Evolutionary conservation across 2,888 invertebrate genomes (phyloP).

Genomic region (Brachyptera putata): DNA sequence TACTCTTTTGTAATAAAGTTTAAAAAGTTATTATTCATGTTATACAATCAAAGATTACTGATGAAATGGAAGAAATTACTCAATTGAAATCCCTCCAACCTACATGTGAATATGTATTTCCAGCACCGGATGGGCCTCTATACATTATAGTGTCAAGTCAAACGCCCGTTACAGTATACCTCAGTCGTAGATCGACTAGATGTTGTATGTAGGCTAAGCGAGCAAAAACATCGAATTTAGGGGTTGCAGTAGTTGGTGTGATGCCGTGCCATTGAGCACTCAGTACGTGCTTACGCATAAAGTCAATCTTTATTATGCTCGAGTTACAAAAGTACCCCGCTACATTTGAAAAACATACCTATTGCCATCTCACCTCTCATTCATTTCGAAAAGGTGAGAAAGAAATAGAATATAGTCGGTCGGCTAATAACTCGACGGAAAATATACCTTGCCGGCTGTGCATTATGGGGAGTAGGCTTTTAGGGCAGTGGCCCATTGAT

Average conservation of each 20-base stretch:
- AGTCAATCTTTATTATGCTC: not conserved
- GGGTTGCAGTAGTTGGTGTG: slow-evolving; percentile 8
- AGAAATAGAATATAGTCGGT: not conserved
- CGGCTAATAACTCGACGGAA: not conserved
- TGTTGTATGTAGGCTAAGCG: too few species aligned
- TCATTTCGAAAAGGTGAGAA: not conserved
- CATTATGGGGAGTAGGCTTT: slow-evolving; percentile 2
- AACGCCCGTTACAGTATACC: too few species aligned
- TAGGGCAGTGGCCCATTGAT: not conserved
- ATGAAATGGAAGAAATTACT: too few species aligned
- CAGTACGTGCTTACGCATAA: slow-evolving; percentile 10
- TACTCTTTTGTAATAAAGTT: too few species aligned
- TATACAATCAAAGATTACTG: too few species aligned
- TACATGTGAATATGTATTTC: too few species aligned
- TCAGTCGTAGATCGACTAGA: too few species aligned
- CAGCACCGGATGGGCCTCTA: too few species aligned
- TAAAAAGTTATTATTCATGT: too few species aligned
- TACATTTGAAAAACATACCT: not conserved
- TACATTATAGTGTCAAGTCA: too few species aligned
- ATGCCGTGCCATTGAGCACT: not conserved
- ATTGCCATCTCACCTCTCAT: not conserved
- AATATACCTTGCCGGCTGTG: not conserved
- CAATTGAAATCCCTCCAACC: too few species aligned
- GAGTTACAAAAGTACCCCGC: not conserved
- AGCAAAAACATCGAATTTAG: too few species aligned